Conservation (phyloP, 2,797 vertebrate species). For the Echeneis naucrates region DNA sequence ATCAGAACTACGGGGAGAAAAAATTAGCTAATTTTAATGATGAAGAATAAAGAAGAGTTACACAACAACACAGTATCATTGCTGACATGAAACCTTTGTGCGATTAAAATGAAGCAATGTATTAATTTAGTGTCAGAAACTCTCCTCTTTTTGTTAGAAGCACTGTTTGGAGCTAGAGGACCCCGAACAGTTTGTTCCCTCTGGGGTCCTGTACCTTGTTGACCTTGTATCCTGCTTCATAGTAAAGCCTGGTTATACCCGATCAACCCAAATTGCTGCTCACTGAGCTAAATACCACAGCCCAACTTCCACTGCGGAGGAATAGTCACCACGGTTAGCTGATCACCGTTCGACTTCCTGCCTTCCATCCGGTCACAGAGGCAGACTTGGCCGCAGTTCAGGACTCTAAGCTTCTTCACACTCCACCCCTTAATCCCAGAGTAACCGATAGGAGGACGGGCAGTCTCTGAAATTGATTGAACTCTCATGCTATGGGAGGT, state of each 20-base stretch:
- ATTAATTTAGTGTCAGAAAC: too few species aligned
- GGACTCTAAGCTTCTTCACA: slow-evolving; percentile 27
- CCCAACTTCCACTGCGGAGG: background rate
- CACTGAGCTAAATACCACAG: background rate
- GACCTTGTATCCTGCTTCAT: too few species aligned
- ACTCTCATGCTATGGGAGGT: slow-evolving; percentile 5
- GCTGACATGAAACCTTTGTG: too few species aligned
- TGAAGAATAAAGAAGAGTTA: too few species aligned
- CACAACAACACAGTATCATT: too few species aligned
- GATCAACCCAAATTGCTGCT: slow-evolving; percentile 5
- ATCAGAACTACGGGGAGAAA: background rate
- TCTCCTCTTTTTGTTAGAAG: too few species aligned
- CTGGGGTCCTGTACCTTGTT: too few species aligned
- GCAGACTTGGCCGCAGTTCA: slow-evolving; percentile 25
- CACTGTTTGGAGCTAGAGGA: too few species aligned
- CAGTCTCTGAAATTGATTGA: slow-evolving; percentile 42
- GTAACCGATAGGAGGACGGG: slow-evolving; percentile 36
- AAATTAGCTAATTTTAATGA: too few species aligned
- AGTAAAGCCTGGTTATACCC: too few species aligned
- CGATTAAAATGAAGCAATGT: too few species aligned
- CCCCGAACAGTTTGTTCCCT: too few species aligned
- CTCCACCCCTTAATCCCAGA: slow-evolving; percentile 36
- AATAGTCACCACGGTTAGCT: slow-evolving; percentile 35
- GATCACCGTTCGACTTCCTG: slow-evolving; percentile 40
- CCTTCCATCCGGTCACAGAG: slow-evolving; percentile 34